phyloP scores from a whole-genome alignment of 92 coral and sea anemone genomes.

The Palythoa grandis region DNA sequence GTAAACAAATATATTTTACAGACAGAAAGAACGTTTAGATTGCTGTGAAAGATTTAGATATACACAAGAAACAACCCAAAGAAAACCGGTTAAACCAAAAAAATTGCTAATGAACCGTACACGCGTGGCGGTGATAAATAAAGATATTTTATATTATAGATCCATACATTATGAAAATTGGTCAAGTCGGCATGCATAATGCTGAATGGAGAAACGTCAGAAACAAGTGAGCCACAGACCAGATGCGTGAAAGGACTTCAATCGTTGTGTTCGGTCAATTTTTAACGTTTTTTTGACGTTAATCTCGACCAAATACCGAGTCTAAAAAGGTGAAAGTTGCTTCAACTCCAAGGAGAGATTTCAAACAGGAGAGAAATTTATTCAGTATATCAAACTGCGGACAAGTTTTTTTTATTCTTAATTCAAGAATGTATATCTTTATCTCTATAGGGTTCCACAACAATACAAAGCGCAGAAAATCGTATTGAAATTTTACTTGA shows the following conservation, averaged over 20 bases:
- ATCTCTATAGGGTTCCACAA: conserved; percentile 15
- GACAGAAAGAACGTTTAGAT: background rate
- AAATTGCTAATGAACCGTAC: background rate
- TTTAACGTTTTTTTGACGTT: conserved; percentile 5
- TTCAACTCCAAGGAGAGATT: background rate
- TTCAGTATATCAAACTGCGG: background rate
- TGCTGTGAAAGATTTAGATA: background rate
- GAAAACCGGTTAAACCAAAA: background rate
- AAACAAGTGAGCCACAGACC: conserved; percentile 5
- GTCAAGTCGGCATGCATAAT: conserved; percentile 22
- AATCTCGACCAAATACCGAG: background rate
- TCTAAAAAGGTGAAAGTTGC: background rate
- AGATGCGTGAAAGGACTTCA: conserved; percentile 23
- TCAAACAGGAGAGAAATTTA: conserved; percentile 5
- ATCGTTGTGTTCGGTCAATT: background rate
- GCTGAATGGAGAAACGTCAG: background rate
- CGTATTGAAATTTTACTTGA: background rate
- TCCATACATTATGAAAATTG: conserved; percentile 34
- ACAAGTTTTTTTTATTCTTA: background rate
- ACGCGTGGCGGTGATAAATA: background rate
- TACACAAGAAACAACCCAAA: background rate
- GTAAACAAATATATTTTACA: no score
- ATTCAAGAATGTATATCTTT: conserved; percentile 21
- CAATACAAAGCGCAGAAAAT: background rate
- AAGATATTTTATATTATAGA: background rate